Evolutionary conservation across 1,140 invertebrate genomes (phyloP), one percentile per base, ranked within the genome.

Genomic region (Drosophila auraria): DNA sequence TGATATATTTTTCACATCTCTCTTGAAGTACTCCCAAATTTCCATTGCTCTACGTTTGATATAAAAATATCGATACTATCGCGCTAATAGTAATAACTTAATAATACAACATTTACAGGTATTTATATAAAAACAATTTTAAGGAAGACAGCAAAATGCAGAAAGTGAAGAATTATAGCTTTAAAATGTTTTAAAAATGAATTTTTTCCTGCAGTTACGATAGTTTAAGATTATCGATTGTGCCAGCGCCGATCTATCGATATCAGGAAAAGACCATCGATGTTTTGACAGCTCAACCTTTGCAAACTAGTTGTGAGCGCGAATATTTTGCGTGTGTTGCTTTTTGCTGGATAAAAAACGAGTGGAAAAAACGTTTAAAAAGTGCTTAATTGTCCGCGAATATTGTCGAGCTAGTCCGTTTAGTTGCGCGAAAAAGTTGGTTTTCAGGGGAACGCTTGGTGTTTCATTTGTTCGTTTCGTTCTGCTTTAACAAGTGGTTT

Each of bases 401-500:
- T 40, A 14, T 23, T 7, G 7, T 8, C 30, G 7, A 23, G 23
- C 8, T 9, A 40, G 53, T n/a, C 53, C 12, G 0, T 56, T 40
- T 8, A n/a, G 23, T 38, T 11, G 38, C 17, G 33, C 33, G 33
- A 23, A 56, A 38, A 11, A 56, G 14, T 40, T 40, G 1, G 20
- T 15, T 23, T 23, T 2, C 14, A 6, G 33, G 20, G 81, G 74
- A 87, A 84, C 78, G 74, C 80, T 76, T 80, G 61, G 78, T 84
- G 78, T 86, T 84, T 84, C 63, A 33, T 61, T 60, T 50, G 54
- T 59, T 56, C 49, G 58, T 54, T 65, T 61, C 69, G 61, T 78
- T 71, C 42, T 51, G 57, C 44, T 79, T 84, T 87, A 87, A 87
- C 84, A 87, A 87, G 84, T 87, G 84, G 84, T 87, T 87, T 89